Percentiles rank a stretch among this genome's conserved stretches.
Evolutionary conservation across 2,888 invertebrate genomes (phyloP).

Genomic region (Mimas tiliae): DNA sequence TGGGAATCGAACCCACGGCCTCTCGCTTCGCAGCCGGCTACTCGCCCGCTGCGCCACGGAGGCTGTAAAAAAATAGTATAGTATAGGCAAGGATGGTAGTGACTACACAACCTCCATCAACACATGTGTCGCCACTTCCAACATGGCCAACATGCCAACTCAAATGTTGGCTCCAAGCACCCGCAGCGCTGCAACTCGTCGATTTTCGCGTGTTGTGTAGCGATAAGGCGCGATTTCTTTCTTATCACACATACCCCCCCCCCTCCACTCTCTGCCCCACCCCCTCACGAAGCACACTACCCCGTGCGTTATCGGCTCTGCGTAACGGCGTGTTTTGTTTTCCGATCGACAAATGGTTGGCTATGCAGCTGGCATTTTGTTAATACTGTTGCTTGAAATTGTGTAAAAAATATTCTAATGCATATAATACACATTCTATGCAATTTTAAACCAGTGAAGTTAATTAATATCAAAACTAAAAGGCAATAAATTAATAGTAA

Average conservation of each 20-base stretch:
- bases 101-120: background rate
- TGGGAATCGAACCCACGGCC: too few relatives aligned
- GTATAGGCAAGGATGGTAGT: too few relatives aligned
- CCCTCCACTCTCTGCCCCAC: constrained; percentile 31
- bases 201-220: constrained; percentile 62
- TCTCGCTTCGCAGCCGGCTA: too few relatives aligned
- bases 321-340: constrained; percentile 43
- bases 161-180: constrained; percentile 45
- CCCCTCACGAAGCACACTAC: constrained; percentile 26
- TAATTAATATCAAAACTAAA: too few relatives aligned
- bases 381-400: background rate
- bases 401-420: too few relatives aligned
- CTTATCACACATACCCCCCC: constrained; percentile 52
- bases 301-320: constrained; percentile 49
- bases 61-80: too few relatives aligned
- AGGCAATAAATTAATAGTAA: too few relatives aligned
- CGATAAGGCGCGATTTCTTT: constrained; percentile 67
- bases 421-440: too few relatives aligned
- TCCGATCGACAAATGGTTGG: constrained; percentile 47
- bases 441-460: too few relatives aligned
- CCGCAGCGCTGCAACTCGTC: constrained; percentile 61
- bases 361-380: constrained; percentile 27
- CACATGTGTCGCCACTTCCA: background rate
- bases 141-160: constrained; percentile 30
- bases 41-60: too few relatives aligned